These are phyloP conservation scores for Tichodroma muraria DNA, from an alignment of 2,113 vertebrate genomes.

Conservation along the genomic window DNA sequence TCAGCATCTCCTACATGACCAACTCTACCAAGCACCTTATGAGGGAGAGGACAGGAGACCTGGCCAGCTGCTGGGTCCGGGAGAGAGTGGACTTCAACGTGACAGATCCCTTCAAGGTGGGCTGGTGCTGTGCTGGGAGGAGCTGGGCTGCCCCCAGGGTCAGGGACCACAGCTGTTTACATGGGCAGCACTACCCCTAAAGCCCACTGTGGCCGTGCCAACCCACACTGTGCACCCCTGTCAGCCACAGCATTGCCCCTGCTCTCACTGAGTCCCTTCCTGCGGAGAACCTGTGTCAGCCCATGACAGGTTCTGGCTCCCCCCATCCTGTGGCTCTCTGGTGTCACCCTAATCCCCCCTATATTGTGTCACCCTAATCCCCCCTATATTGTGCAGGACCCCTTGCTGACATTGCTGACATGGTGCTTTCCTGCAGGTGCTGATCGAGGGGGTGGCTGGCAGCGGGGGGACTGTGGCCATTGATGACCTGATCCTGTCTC, in stretches of 20 bases:
- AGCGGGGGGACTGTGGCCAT: constrained; percentile 72
- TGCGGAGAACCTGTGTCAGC: rapidly evolving
- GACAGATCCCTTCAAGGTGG: constrained; percentile 72
- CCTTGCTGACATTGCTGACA: rapidly evolving
- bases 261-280: not conserved
- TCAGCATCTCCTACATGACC: constrained; percentile 68
- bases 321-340: rapidly evolving
- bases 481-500: constrained; percentile 84
- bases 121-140: not conserved
- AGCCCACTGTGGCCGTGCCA: not conserved
- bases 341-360: too few species aligned
- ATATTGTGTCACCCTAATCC: rapidly evolving
- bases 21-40: not conserved
- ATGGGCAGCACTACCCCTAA: not conserved
- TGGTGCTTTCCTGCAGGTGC: constrained; percentile 65
- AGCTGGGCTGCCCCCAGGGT: rapidly evolving
- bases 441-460: constrained; percentile 74
- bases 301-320: not conserved
- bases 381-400: rapidly evolving
- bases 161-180: not conserved
- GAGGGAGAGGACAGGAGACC: constrained; percentile 72
- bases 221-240: not conserved
- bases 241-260: rapidly evolving
- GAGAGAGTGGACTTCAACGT: constrained; percentile 77
- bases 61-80: constrained; percentile 84